These are phyloP conservation scores for Tokudaia tokunoshimensis DNA, from an alignment of 2,797 vertebrate species.

Conservation along the genomic window DNA sequence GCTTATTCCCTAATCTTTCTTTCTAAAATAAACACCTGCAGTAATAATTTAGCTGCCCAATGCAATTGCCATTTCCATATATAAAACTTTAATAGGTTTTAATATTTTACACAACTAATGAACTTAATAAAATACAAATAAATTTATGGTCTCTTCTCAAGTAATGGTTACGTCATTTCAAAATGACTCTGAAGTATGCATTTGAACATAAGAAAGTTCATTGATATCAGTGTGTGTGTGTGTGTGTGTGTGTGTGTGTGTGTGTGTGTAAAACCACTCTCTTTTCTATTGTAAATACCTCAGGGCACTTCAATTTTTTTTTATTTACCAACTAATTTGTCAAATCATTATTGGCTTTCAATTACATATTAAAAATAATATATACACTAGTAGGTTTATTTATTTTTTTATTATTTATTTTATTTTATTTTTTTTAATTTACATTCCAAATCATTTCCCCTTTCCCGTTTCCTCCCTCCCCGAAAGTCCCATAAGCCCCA, in stretches of 20 bases:
- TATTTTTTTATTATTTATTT: no score
- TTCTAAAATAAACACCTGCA: constrained; percentile 7
- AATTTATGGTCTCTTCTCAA: constrained; percentile 5
- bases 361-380: neutral
- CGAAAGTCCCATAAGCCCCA: no score
- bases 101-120: constrained; percentile 39
- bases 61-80: constrained; percentile 49
- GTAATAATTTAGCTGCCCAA: constrained; percentile 25
- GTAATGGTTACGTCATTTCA: constrained; percentile 32
- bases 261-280: neutral
- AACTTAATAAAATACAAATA: constrained; percentile 51
- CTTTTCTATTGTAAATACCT: constrained; percentile 43
- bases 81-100: constrained; percentile 30
- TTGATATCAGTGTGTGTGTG: neutral
- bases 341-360: neutral
- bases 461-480: no score
- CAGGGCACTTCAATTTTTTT: neutral
- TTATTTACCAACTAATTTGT: neutral
- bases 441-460: no score
- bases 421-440: no score
- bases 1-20: neutral
- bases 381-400: neutral
- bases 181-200: neutral
- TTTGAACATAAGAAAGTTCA: constrained; percentile 42
- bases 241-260: neutral